These are phyloP conservation scores for Sandelia bainsii DNA, from an alignment of 2,797 vertebrate species.

Conservation along the genomic window DNA sequence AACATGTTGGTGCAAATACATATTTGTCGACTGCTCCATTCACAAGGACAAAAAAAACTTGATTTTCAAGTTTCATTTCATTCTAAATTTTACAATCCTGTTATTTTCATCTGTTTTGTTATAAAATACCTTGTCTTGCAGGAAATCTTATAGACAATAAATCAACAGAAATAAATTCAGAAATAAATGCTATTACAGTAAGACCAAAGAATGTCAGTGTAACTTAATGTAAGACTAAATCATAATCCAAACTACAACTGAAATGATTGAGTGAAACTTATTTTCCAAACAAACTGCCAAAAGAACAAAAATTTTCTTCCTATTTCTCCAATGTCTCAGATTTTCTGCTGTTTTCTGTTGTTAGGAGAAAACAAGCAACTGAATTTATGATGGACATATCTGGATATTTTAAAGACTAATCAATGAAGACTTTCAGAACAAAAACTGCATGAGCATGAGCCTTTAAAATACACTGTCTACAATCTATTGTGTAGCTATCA, in stretches of 20 bases:
- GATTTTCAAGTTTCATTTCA: neutral
- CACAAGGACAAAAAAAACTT: neutral
- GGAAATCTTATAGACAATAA: neutral
- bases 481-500: slow-evolving; percentile 3
- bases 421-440: neutral
- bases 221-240: neutral
- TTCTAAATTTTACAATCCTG: neutral
- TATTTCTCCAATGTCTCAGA: neutral
- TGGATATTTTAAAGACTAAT: neutral
- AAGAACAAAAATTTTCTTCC: too few species aligned
- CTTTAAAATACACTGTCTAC: neutral
- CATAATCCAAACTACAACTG: neutral
- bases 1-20: neutral
- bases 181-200: neutral
- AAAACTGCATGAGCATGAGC: neutral
- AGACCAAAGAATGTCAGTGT: neutral
- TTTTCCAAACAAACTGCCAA: too few species aligned
- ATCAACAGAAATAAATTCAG: neutral
- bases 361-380: too few species aligned
- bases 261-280: neutral
- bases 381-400: too few species aligned
- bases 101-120: neutral
- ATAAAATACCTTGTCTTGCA: neutral
- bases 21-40: neutral
- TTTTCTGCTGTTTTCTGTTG: neutral